Evolutionary conservation across 2,113 vertebrate species (phyloP), one percentile per base, ranked within the genome.

Genomic region (Rhinoderma darwinii): DNA sequence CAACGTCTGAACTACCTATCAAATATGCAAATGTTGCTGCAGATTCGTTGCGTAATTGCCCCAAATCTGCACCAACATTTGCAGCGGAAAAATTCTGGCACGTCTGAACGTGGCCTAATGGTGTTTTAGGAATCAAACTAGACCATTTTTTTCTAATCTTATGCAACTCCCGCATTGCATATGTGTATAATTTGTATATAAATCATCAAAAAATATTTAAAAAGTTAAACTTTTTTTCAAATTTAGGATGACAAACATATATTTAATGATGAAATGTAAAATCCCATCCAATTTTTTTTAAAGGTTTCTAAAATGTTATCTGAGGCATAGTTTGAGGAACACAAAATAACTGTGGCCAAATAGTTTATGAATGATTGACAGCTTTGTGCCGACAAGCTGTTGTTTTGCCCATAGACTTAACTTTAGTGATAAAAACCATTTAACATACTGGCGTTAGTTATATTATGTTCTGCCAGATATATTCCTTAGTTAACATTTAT

Each of bases 401-500:
- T 20, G 32, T 43, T 44, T 39, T 84, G 72, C 70, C 83, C 37
- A 61, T 30, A 61, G 32, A 54, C 37, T 84, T 61, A 41, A 84
- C 50, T 66, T 37, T 25, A 56, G 82, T 43, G 37, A 73, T 76
- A 41, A 85, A 85, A 85, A 85, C n/a, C 82, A 84, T 77, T 77
- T 77, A 85, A 77, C 39, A 85, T 63, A 43, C 54, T 63, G 84
- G 73, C 73, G 44, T 47, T 22, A n/a, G 27, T 30, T 27, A 39
- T 25, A 56, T 17, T 30, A 22, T 74, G 50, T 30, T 27, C n/a
- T 85, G 84, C 84, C 84, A 85, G 61, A 66, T 63, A 59, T 77
- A 85, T 85, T 61, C 54, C 74, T 77, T 77, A 66, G 54, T 85
- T 85, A 85, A 85, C 54, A 85, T 85, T 43, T 59, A 85, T 66